phyloP scores from a whole-genome alignment of 64 coral and sea anemone species.

The Trachythela sp. region DNA sequence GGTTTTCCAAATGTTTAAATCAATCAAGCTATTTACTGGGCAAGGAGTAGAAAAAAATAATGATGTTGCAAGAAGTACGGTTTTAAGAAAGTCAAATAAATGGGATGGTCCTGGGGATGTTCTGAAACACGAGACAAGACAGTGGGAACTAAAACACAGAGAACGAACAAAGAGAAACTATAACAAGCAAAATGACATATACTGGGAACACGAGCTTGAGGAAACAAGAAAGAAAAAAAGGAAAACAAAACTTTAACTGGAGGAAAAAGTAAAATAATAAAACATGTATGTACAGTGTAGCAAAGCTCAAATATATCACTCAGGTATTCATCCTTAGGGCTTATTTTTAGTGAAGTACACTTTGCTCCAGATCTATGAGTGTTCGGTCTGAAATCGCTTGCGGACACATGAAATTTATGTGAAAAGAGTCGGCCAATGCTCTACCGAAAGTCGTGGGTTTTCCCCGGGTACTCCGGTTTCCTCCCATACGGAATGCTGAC shows the following conservation, averaged over 20 bases:
- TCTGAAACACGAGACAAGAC: conserved; percentile 12
- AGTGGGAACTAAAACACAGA: conserved; percentile 5
- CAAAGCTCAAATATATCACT: no score
- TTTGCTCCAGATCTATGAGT: no score
- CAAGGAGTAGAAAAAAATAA: conserved; percentile 40
- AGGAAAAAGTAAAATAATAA: not conserved
- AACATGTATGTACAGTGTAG: not conserved
- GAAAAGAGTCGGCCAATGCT: no score
- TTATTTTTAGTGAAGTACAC: no score
- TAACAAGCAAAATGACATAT: not conserved
- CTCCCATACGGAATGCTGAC: no score
- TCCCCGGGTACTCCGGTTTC: no score
- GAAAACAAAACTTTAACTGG: not conserved
- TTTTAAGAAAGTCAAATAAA: conserved; percentile 38
- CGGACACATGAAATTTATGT: no score
- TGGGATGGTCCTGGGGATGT: conserved; percentile 30
- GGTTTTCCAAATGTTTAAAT: not conserved
- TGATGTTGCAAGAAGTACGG: conserved; percentile 23
- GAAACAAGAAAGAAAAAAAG: not conserved
- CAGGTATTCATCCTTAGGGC: no score
- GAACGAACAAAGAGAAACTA: not conserved
- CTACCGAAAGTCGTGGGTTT: no score
- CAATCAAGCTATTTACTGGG: conserved; percentile 31
- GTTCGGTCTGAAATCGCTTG: no score
- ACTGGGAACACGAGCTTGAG: not conserved